Evolutionary conservation across 2,888 invertebrate genomes (phyloP), one percentile per base, ranked within the genome.

Genomic region (Linnaemya tessellans): DNA sequence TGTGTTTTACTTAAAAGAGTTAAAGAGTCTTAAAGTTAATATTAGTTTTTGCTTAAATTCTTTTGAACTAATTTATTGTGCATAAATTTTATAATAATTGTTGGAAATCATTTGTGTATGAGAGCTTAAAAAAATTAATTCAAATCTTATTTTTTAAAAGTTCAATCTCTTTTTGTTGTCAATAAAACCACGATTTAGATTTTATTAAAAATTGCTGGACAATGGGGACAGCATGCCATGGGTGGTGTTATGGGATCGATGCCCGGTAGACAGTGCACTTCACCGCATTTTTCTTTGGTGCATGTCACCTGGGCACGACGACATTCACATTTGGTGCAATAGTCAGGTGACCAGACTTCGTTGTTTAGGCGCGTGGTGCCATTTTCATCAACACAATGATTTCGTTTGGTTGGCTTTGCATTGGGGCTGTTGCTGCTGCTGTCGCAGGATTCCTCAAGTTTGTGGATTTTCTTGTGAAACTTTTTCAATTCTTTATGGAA

Each of bases 401-500:
- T 90, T 30, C 91, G 89, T 68, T 90, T 89, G 38, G 41, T 20
- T 18, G 89, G 89, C 56, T 90, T 90, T 22, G 84, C 56, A 64
- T 46, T 64, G 35, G 54, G 22, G 18, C 41, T 65, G n/a, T n/a
- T n/a, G n/a, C n/a, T n/a, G 38, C 38, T n/a, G 22, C 65, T 56
- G 51, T 82, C 82, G 73, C 92, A 93, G 9, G 90, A 88, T 65
- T 93, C 90, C 83, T 93, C 92, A 51, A 94, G 88, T 67, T 92
- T 92, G 60, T 92, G 91, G 7, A 94, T 86, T 90, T 93, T 93
- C 88, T 93, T 92, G 88, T 93, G 92, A 87, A 95, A 89, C 80
- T 93, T 93, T 87, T 93, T 93, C 20, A 95, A 90, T 60, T 93
- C 93, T 87, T 93, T 93, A 81, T 94, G 93, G 89, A 95, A 93